A percentile compares a stretch with the other conserved stretches of the same genome.
These are phyloP conservation scores for Eulacestoma nigropectus DNA, from an alignment of 2,113 vertebrate species.

Conservation along the genomic window DNA sequence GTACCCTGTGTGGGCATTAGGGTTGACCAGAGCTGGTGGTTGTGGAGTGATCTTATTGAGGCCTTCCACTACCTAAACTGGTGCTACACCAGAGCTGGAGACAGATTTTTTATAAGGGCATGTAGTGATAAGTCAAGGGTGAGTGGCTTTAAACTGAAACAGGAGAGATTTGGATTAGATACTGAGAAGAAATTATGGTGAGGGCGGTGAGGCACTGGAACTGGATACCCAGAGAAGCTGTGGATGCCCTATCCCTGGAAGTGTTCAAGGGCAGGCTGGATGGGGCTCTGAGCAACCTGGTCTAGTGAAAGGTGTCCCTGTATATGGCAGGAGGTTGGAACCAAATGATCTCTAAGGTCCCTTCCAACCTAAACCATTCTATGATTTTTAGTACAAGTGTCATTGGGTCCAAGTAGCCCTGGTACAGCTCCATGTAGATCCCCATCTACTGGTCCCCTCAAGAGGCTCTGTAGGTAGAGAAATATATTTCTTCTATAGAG, in stretches of 20 bases:
- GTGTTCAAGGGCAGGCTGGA: neutral
- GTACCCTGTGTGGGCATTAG: rapidly evolving
- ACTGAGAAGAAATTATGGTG: neutral
- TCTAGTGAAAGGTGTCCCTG: neutral
- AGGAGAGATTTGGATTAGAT: neutral
- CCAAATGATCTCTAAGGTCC: neutral
- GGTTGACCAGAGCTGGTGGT: neutral
- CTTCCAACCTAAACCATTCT: neutral
- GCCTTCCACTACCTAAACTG: neutral
- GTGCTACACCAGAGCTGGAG: neutral
- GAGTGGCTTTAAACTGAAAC: neutral
- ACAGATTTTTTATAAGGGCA: neutral
- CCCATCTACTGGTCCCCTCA: neutral
- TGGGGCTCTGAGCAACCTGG: neutral
- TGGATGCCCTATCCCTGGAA: neutral
- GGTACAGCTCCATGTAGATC: neutral
- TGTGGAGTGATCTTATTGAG: neutral
- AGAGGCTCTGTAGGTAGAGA: neutral
- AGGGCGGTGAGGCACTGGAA: neutral
- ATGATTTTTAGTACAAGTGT: neutral
- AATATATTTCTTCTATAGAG: neutral
- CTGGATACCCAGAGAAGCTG: neutral
- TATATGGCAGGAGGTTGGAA: rapidly evolving
- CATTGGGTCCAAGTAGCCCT: rapidly evolving
- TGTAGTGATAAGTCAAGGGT: neutral